Base-by-base conservation (phyloP, 2,888 invertebrate genomes). In the Hirtodrosophila duncani region DNA sequence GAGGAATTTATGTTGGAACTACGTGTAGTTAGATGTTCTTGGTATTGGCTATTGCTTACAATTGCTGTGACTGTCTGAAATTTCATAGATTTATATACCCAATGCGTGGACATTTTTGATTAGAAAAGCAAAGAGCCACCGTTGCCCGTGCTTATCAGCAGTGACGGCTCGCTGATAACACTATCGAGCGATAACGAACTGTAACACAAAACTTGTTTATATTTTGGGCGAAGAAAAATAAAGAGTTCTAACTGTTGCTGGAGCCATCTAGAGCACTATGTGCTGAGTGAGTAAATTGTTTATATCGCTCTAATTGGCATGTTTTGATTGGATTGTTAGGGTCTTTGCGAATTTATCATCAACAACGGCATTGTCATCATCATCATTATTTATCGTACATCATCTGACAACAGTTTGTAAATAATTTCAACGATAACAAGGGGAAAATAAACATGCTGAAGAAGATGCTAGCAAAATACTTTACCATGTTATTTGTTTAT, bases 81-180 rank as follows among this genome's bases (percentile, higher is more conserved):
- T 37, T 57, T 55, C 57, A 70, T 63, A 61, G 78, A 67, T 58
- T 65, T 74, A 55, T 72, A 67, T 70, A n/a, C n/a, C n/a, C n/a
- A n/a, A n/a, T n/a, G n/a, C n/a, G n/a, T n/a, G n/a, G n/a, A n/a
- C n/a, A n/a, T n/a, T n/a, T n/a, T n/a, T n/a, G n/a, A n/a, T n/a
- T n/a, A n/a, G n/a, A n/a, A n/a, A n/a, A n/a, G n/a, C n/a, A n/a
- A n/a, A n/a, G n/a, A n/a, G n/a, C n/a, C n/a, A n/a, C n/a, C n/a
- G n/a, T n/a, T n/a, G n/a, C n/a, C n/a, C n/a, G n/a, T n/a, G n/a
- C 41, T 50, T 72, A 72, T 72, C 78, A 65, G 49, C 3, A n/a
- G 5, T 4, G 2, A 10, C 21, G 4, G 9, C 24, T 20, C 3
- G 4, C 48, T 60, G 78, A 77, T 72, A 70, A 62, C 31, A 9